Percentiles rank a stretch among this genome's conserved stretches.
These are phyloP conservation scores for Hyles vespertilio DNA, from an alignment of 1,140 invertebrate species.

Conservation along the genomic window DNA sequence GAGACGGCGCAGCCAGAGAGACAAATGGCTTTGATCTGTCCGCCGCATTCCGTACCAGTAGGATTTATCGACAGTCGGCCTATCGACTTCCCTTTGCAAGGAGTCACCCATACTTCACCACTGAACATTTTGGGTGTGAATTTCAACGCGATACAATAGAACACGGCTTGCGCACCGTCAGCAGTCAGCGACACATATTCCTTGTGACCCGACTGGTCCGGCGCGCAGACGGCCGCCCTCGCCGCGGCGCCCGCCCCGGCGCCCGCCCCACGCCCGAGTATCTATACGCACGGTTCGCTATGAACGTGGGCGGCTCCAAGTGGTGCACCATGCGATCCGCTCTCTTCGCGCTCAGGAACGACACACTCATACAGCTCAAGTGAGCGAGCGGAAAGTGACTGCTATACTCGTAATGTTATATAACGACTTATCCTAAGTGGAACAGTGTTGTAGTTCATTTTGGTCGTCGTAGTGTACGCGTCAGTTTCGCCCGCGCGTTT, in stretches of 20 bases:
- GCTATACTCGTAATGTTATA: too few species aligned
- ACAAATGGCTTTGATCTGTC: conserved; percentile 60
- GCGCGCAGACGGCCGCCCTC: conserved; percentile 22
- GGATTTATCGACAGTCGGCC: conserved; percentile 79
- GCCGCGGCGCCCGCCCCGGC: conserved; percentile 5
- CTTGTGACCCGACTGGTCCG: conserved; percentile 56
- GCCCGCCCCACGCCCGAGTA: conserved; percentile 20
- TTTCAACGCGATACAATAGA: conserved; percentile 83
- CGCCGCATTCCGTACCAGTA: conserved; percentile 70
- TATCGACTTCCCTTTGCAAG: conserved; percentile 76
- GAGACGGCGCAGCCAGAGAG: conserved; percentile 60
- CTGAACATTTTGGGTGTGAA: conserved; percentile 84
- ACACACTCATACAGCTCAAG: too few species aligned
- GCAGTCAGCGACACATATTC: conserved; percentile 39
- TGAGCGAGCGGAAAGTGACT: too few species aligned
- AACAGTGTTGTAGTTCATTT: too few species aligned
- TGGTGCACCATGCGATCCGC: too few species aligned
- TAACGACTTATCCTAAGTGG: too few species aligned
- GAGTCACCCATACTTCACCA: conserved; percentile 71
- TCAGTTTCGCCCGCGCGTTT: too few species aligned
- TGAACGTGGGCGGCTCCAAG: too few species aligned
- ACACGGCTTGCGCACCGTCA: conserved; percentile 60
- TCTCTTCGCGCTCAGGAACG: too few species aligned
- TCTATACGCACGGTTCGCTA: conserved; percentile 38
- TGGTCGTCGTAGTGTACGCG: too few species aligned